A percentile compares a stretch with the other conserved stretches of the same genome.
Evolutionary conservation across 23 tunicate species (phyloP).

Genomic region (Trididemnum nubilum): DNA sequence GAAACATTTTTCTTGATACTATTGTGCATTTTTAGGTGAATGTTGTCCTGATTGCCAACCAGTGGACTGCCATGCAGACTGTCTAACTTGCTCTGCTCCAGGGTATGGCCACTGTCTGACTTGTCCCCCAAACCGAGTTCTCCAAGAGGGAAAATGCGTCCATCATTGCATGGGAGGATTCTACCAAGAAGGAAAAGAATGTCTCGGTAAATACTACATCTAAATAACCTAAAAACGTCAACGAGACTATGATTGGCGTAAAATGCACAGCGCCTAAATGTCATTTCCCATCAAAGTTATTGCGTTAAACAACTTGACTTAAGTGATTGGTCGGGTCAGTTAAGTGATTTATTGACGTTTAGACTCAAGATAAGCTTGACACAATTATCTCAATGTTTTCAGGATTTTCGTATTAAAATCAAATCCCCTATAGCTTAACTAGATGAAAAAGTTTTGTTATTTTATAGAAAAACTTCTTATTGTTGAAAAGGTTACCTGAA

Average conservation of each 20-base stretch:
- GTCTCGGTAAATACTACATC: conserved; percentile 33
- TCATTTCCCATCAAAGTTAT: no score
- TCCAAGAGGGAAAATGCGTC: conserved; percentile 88
- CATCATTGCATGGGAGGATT: conserved; percentile 73
- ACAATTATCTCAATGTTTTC: no score
- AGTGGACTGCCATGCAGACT: conserved; percentile 78
- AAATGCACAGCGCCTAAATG: no score
- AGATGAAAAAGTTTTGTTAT: no score
- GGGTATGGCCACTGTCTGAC: conserved; percentile 86
- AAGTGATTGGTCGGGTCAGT: no score
- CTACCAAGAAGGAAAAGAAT: conserved; percentile 58
- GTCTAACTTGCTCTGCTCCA: conserved; percentile 75
- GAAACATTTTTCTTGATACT: neutral
- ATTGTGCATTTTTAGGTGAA: conserved; percentile 52
- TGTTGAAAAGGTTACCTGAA: no score
- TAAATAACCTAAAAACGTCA: no score
- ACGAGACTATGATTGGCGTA: neutral
- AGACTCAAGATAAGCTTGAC: no score
- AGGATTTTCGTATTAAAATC: no score
- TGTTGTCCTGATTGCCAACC: conserved; percentile 95
- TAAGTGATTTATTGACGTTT: no score
- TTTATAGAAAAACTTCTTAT: no score
- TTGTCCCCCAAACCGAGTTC: conserved; percentile 47
- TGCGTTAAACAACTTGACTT: neutral
- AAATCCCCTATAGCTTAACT: no score